These are phyloP conservation scores for Chamaea fasciata DNA, from an alignment of 2,113 vertebrate genomes.

Conservation along the genomic window DNA sequence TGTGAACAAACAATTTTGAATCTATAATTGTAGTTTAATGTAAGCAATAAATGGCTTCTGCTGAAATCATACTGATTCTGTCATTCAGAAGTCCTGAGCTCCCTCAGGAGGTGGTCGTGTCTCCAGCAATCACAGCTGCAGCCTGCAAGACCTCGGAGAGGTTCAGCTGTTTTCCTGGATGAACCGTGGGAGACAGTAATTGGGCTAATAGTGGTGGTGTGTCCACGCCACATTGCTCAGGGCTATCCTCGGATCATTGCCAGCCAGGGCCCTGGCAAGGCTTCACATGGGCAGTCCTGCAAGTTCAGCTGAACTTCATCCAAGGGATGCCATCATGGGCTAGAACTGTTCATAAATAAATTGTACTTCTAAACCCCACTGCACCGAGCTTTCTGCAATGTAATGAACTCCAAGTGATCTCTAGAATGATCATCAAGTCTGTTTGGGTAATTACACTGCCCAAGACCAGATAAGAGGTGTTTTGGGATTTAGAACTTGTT, in stretches of 20 bases:
- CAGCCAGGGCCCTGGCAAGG: neutral
- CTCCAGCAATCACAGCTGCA: neutral
- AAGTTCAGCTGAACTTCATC: neutral
- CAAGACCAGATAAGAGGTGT: rapidly evolving
- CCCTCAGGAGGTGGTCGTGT: neutral
- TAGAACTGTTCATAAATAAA: neutral
- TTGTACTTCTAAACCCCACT: neutral
- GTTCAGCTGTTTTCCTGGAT: neutral
- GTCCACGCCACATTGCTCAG: neutral
- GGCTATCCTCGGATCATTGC: neutral
- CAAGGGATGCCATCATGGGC: neutral
- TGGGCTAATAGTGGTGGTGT: neutral
- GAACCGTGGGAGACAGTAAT: slow-evolving; percentile 11
- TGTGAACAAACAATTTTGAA: too few relatives aligned
- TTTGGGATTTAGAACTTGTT: neutral
- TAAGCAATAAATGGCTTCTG: too few relatives aligned
- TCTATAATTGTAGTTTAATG: too few relatives aligned
- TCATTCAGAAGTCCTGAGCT: too few relatives aligned
- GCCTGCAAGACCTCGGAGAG: neutral
- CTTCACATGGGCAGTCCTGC: neutral
- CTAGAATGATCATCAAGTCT: neutral
- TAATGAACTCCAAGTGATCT: neutral
- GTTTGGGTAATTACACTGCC: neutral
- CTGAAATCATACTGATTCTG: too few relatives aligned
- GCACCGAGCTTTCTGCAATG: neutral